These are phyloP conservation scores for Pseudomugil tenellus DNA, from an alignment of 2,797 vertebrate genomes.

Conservation along the genomic window DNA sequence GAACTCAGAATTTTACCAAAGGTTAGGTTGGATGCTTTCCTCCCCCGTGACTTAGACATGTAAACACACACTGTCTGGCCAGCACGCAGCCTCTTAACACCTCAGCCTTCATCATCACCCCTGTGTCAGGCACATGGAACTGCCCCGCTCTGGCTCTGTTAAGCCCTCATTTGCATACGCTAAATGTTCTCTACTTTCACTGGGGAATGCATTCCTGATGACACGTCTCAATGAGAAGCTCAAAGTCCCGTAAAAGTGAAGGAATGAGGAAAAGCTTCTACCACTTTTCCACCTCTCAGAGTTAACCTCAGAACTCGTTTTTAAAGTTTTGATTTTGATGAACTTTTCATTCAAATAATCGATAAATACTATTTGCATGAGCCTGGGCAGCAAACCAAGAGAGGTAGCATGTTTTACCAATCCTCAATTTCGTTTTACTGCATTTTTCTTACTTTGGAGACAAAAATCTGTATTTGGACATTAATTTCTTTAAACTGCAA, in stretches of 20 bases:
- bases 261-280: conserved; percentile 13
- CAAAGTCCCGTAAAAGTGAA: conserved; percentile 20
- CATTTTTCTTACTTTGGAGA: neutral
- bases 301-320: neutral
- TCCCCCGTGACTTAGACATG: conserved; percentile 37
- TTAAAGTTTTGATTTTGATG: no score
- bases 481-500: no score
- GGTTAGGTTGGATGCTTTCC: conserved; percentile 57
- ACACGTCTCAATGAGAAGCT: conserved; percentile 25
- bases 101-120: conserved; percentile 69
- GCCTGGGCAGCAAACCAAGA: neutral
- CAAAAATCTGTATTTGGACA: neutral
- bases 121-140: conserved; percentile 48
- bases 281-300: no score
- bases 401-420: neutral
- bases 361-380: neutral
- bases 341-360: no score
- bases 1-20: conserved; percentile 52
- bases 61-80: conserved; percentile 45
- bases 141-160: conserved; percentile 58
- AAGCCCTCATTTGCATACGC: conserved; percentile 38
- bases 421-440: no score
- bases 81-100: conserved; percentile 62
- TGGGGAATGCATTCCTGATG: conserved; percentile 24
- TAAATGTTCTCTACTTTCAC: conserved; percentile 26